Evolutionary conservation across 2,888 invertebrate species (phyloP), one percentile per base, ranked within the genome.

Genomic region (Clistopyga incitator): DNA sequence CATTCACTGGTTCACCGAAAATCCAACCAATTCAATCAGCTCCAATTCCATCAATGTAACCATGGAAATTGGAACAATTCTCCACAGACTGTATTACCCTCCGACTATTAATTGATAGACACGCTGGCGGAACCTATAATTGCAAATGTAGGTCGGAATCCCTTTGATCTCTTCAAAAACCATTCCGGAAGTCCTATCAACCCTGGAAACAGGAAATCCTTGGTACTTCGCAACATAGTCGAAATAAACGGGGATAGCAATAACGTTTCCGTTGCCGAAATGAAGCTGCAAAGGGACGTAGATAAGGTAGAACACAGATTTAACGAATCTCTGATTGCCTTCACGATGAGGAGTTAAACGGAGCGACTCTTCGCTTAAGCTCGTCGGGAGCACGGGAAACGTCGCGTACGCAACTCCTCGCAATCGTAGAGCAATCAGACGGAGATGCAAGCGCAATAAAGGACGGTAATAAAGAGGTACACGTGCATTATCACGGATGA

Each of bases 401-500:
- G 10, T 42, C 65, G 42, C n/a, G 42, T 13, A 34, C 42, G 54
- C 56, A 68, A 18, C 71, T 42, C 20, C 15, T 34, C n/a, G 59
- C 11, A 50, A 59, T 64, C 38, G 56, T 64, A 52, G 29, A 15
- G 38, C 13, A 61, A 38, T 84, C 67, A 47, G 47, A 23, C n/a
- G 11, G 18, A 29, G 45, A 83, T 70, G 64, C 72, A 6, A 64
- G 23, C 18, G 25, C 25, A 45, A 78, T 59, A 47, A 45, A 65
- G 34, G 15, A 42, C 45, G 59, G 72, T 80, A 80, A 84, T 74
- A 84, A 80, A 80, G 68, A 77, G 79, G 64, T 77, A 77, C 59
- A 67, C 54, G 52, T 78, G 74, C 83, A 80, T 80, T 84, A 80
- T 83, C 76, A 80, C 20, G 29, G 61, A 61, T 61, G 68, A 68